These are phyloP conservation scores for Enteromius thamalakanensis DNA, from an alignment of 2,797 vertebrate genomes.

Conservation along the genomic window DNA sequence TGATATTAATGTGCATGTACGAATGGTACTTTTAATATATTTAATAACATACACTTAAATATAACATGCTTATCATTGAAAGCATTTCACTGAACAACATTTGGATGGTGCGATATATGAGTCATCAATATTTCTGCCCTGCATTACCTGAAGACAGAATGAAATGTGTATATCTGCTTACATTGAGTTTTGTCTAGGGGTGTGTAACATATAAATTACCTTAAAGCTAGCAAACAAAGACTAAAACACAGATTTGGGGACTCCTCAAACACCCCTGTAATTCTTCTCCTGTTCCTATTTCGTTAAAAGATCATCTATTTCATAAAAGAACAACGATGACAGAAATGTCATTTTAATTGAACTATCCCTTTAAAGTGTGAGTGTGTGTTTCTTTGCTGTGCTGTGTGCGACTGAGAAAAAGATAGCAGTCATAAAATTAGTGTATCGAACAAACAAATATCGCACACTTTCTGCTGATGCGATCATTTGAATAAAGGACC, in stretches of 20 bases:
- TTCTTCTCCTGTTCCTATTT: neutral
- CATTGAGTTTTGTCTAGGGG: neutral
- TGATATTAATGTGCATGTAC: neutral
- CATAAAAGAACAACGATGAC: neutral
- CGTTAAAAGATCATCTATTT: neutral
- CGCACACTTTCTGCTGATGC: conserved; percentile 32
- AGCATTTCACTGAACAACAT: neutral
- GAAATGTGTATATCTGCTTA: neutral
- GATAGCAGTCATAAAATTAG: conserved; percentile 10
- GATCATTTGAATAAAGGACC: conserved; percentile 43
- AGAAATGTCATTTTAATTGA: neutral
- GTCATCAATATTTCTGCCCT: neutral
- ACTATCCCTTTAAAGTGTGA: neutral
- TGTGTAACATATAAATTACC: neutral
- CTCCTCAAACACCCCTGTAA: neutral
- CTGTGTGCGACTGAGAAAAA: neutral
- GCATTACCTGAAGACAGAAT: neutral
- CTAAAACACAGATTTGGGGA: neutral
- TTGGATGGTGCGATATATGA: neutral
- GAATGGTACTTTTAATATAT: neutral
- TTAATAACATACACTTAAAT: neutral
- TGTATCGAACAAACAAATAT: neutral
- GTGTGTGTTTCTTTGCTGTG: neutral
- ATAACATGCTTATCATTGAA: neutral
- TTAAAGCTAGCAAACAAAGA: neutral